Conservation (phyloP, 2,888 invertebrate genomes). For the Allygus modestus region DNA sequence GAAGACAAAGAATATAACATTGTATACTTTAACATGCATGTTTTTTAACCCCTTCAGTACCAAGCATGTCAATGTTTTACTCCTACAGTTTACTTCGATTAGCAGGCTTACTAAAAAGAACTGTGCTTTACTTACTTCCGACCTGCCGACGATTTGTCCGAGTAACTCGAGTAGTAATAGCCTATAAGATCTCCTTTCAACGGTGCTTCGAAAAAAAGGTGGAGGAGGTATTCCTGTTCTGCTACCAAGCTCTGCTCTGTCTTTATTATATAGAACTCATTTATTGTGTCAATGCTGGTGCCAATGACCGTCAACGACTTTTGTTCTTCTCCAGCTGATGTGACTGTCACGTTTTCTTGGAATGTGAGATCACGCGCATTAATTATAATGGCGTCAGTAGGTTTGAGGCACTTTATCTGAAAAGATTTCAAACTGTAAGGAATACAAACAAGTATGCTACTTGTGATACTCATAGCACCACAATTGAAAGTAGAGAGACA, state of each 20-base stretch:
- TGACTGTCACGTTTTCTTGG: slow-evolving; percentile 67
- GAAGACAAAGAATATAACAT: no score
- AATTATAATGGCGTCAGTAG: slow-evolving; percentile 81
- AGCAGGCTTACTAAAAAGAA: no score
- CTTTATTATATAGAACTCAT: slow-evolving; percentile 80
- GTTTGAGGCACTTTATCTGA: slow-evolving; percentile 74
- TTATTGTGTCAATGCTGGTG: slow-evolving; percentile 75
- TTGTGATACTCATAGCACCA: no score
- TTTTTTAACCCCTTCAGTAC: no score
- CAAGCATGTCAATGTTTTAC: no score
- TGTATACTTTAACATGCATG: no score
- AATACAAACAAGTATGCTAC: no score
- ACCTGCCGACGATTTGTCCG: slow-evolving; percentile 75
- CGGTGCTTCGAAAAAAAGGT: slow-evolving; percentile 80
- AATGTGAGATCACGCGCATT: slow-evolving; percentile 81
- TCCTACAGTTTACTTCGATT: no score
- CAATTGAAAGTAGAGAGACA: no score
- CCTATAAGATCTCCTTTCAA: slow-evolving; percentile 82
- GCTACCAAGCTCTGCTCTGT: slow-evolving; percentile 76
- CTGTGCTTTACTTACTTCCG: slow-evolving; percentile 73
- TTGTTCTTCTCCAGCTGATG: background rate
- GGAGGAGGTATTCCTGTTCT: slow-evolving; percentile 77
- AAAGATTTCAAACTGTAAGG: background rate
- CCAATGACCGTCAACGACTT: slow-evolving; percentile 20
- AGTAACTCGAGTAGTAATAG: slow-evolving; percentile 84